These are phyloP conservation scores for Haliclona indistincta DNA, from an alignment of 37 sponge, comb jelly and placozoan genomes.

Conservation along the genomic window DNA sequence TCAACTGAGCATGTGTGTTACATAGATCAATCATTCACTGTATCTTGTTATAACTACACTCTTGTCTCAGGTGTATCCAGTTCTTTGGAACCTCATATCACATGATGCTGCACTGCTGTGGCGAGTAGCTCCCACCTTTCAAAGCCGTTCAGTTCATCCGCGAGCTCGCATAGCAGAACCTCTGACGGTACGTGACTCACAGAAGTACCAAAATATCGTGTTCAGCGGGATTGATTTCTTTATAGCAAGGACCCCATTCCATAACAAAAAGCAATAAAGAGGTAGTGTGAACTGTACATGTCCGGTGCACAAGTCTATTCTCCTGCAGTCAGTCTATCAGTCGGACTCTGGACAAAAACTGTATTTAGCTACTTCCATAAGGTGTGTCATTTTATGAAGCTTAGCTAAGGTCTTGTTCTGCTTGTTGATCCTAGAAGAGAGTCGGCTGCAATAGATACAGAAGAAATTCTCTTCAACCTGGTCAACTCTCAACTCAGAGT, in stretches of 20 bases:
- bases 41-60: neutral
- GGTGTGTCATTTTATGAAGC: no score
- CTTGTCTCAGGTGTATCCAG: conserved; percentile 41
- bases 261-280: neutral
- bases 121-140: conserved; percentile 28
- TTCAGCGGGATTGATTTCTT: neutral
- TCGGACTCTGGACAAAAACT: neutral
- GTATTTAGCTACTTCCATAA: neutral
- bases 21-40: neutral
- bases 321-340: neutral
- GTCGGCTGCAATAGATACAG: neutral
- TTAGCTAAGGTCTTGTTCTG: no score
- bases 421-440: no score
- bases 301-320: no score
- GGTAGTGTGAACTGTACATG: no score
- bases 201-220: neutral
- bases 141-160: neutral
- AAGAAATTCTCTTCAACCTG: neutral
- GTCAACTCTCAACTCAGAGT: neutral
- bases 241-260: neutral
- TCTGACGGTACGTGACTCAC: conserved; percentile 9
- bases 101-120: conserved; percentile 14
- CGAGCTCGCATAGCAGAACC: conserved; percentile 37
- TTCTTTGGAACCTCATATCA: conserved; percentile 33
- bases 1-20: conserved; percentile 56